phyloP scores from a whole-genome alignment of 1,140 invertebrate genomes.

The Dufourea novaeangliae region DNA sequence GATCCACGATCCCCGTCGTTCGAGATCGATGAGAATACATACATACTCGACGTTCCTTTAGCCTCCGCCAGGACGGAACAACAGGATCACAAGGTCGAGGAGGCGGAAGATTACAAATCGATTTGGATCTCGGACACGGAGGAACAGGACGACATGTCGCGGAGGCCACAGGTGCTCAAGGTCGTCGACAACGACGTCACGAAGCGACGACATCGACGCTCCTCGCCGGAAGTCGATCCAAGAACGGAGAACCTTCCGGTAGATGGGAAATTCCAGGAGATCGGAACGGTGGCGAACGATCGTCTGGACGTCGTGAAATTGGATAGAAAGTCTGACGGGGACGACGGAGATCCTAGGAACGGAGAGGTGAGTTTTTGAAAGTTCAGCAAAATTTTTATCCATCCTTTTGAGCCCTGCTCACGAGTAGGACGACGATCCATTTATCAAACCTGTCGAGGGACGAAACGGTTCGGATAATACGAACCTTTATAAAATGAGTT shows the following conservation, averaged over 20 bases:
- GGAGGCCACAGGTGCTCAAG: slow-evolving; percentile 78
- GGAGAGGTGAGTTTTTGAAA: slow-evolving; percentile 37
- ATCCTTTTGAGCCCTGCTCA: no score
- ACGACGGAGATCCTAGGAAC: not conserved
- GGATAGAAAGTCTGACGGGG: not conserved
- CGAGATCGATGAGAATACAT: slow-evolving; percentile 34
- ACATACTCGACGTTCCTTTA: slow-evolving; percentile 50
- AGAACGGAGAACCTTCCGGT: slow-evolving; percentile 1
- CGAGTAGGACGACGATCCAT: no score
- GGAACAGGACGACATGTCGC: slow-evolving; percentile 76
- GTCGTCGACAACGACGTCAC: slow-evolving; percentile 79
- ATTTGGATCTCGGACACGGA: slow-evolving; percentile 77
- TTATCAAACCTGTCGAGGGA: no score
- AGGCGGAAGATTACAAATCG: slow-evolving; percentile 73
- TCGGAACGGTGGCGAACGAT: not conserved
- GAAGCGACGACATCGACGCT: slow-evolving; percentile 48
- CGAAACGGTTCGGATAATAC: no score
- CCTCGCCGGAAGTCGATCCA: slow-evolving; percentile 25
- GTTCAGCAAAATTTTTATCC: no score
- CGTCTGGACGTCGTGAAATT: not conserved
- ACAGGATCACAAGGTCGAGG: slow-evolving; percentile 58
- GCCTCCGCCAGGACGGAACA: slow-evolving; percentile 18
- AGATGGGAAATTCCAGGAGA: slow-evolving; percentile 1
- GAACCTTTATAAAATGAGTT: no score
- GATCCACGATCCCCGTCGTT: slow-evolving; percentile 21